These are phyloP conservation scores for Hypomesus transpacificus DNA, from an alignment of 2,113 vertebrate species.

Conservation along the genomic window DNA sequence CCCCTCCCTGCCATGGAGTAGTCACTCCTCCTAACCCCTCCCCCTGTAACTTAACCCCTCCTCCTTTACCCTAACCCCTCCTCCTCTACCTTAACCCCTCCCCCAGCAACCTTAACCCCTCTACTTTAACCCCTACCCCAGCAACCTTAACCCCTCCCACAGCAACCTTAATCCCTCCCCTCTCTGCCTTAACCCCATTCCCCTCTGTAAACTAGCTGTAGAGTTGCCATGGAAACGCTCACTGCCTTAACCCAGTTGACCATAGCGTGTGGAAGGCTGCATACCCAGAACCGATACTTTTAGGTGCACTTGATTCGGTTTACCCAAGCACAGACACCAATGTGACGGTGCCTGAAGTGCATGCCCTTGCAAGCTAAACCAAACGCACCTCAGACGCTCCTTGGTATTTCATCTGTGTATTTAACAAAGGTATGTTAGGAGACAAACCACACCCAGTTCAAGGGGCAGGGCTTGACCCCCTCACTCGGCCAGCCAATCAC, in stretches of 20 bases:
- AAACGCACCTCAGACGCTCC: conserved; percentile 27
- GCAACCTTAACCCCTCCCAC: conserved; percentile 19
- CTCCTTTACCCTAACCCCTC: not conserved
- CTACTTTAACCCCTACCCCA: conserved; percentile 55
- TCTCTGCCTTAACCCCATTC: conserved; percentile 59
- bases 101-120: conserved; percentile 17
- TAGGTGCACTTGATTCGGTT: no score
- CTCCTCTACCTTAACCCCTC: no score
- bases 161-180: conserved; percentile 11
- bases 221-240: conserved; percentile 69
- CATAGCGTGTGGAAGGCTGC: conserved; percentile 51
- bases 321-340: not conserved
- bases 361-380: conserved; percentile 13
- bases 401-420: no score
- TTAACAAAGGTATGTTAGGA: no score
- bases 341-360: no score
- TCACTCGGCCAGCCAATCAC: no score
- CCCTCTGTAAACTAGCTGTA: conserved; percentile 56
- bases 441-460: no score
- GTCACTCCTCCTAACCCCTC: conserved; percentile 1
- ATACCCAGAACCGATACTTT: no score
- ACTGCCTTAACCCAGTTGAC: conserved; percentile 74
- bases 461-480: no score
- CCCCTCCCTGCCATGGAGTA: conserved; percentile 29
- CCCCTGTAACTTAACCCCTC: conserved; percentile 60